Percentiles rank a stretch among this genome's conserved stretches.
Conservation (phyloP, 2,113 vertebrate species). For the Dolichallabes microphthalmus region DNA sequence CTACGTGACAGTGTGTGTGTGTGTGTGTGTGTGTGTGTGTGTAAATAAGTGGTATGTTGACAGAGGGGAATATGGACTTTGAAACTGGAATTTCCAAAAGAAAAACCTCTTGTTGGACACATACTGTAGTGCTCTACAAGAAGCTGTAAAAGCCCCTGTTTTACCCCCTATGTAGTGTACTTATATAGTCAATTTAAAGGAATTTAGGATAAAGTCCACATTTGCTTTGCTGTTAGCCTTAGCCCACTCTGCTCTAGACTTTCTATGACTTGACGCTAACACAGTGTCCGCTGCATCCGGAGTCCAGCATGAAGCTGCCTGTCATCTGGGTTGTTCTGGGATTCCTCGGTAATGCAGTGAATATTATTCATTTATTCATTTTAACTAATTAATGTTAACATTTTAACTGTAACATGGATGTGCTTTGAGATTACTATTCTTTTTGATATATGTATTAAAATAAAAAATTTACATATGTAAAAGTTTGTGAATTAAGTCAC, state of each 20-base stretch:
- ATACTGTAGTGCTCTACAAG: conserved; percentile 7
- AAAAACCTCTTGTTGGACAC: not conserved
- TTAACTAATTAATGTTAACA: not conserved
- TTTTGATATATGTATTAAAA: not conserved
- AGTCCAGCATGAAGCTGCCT: conserved; percentile 65
- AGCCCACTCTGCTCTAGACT: conserved; percentile 21
- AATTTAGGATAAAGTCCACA: not conserved
- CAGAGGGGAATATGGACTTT: conserved; percentile 11
- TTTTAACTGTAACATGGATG: too few species aligned
- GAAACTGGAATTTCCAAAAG: conserved; percentile 28
- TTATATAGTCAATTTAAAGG: not conserved
- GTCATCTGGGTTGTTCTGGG: conserved; percentile 59
- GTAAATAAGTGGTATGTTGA: conserved; percentile 17
- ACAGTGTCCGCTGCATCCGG: conserved; percentile 43
- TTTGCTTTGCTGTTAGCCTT: not conserved
- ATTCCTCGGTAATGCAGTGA: conserved; percentile 66
- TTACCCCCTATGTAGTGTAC: not conserved
- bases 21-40: conserved; percentile 21
- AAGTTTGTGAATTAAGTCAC: not conserved
- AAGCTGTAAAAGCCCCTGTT: not conserved
- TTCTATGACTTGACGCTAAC: conserved; percentile 64
- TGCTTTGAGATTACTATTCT: too few species aligned
- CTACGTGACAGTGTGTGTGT: not conserved
- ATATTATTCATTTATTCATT: not conserved
- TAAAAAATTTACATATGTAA: not conserved